These are phyloP conservation scores for Drosophila aff. DNA, from an alignment of 1,140 invertebrate species.

Conservation along the genomic window DNA sequence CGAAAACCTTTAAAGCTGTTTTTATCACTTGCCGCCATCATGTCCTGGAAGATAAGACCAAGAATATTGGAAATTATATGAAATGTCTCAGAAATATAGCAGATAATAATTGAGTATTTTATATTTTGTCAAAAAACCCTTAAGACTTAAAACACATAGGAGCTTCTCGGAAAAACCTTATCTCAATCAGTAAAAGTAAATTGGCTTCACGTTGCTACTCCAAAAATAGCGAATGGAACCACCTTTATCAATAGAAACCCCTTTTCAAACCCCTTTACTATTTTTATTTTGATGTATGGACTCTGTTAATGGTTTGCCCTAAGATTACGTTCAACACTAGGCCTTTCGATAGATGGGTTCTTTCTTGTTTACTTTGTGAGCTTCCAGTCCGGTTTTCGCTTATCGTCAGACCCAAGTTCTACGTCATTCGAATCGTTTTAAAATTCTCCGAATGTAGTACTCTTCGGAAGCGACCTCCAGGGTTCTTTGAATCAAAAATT, in stretches of 20 bases:
- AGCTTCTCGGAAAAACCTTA: slow-evolving; percentile 2
- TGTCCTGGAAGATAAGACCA: slow-evolving; percentile 87
- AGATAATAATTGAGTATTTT: neutral
- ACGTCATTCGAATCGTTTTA: slow-evolving; percentile 4
- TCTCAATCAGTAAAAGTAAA: neutral
- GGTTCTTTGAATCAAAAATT: slow-evolving; percentile 5
- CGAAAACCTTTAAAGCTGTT: slow-evolving; percentile 91
- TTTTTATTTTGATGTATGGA: slow-evolving; percentile 13
- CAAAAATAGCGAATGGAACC: neutral
- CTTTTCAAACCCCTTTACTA: neutral
- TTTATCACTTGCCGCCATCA: slow-evolving; percentile 91
- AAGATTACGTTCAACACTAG: slow-evolving; percentile 4
- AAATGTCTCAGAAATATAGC: neutral
- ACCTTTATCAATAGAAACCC: neutral
- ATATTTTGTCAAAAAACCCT: neutral
- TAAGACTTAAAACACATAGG: neutral
- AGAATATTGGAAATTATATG: neutral
- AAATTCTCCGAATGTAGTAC: slow-evolving; percentile 4
- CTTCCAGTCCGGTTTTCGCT: slow-evolving; percentile 14
- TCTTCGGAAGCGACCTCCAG: slow-evolving; percentile 1
- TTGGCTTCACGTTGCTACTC: neutral
- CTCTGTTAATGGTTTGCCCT: neutral
- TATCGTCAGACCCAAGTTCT: slow-evolving; percentile 4
- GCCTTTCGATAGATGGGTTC: slow-evolving; percentile 2
- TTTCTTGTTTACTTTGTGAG: slow-evolving; percentile 8